Evolutionary conservation across 2,113 vertebrate genomes (phyloP), one percentile per base, ranked within the genome.

Genomic region (Loxodonta africana): DNA sequence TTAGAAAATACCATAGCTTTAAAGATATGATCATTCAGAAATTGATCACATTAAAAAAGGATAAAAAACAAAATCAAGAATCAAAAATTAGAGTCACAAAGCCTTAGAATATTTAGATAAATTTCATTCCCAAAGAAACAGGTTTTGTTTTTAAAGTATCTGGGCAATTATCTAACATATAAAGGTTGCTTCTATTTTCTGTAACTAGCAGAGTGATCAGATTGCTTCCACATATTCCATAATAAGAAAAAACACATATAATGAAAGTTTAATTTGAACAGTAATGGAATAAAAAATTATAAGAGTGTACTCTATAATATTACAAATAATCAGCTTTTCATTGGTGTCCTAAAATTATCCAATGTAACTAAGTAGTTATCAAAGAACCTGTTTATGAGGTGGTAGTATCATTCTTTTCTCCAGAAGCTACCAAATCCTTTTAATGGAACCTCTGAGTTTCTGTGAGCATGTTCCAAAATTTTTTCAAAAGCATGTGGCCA

Each of bases 351-450:
- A 90, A 85, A 93, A 74, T 88, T 83, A 92, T 46, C 23, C 28
- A 53, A 93, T 74, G 23, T 78, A 84, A 77, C 76, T 92, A 92
- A 26, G 65, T 57, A 92, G 71, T 95, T 89, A 93, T 28, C 30
- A 63, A 86, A 86, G 21, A 81, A 65, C 17, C 53, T 86, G 30
- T 65, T 86, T 96, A 57, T 86, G 44, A 90, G n/a, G 74, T 21
- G 73, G 46, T 65, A 82, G 48, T 69, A 18, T 84, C 80, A 73
- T 2, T 46, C 5, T 17, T 65, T 94, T 90, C 82, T 90, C n/a
- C 37, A 76, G 63, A 82, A 74, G 14, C 33, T 69, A 60, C 20
- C 65, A 94, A 82, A 91, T 94, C 30, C 6, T 90, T 60, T 57
- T 9, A 80, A 74, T 25, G 4, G 25, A 57, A 81, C 4, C 74